Evolutionary conservation across 2,113 vertebrate species (phyloP), one percentile per base, ranked within the genome.

Genomic region (Parus major): DNA sequence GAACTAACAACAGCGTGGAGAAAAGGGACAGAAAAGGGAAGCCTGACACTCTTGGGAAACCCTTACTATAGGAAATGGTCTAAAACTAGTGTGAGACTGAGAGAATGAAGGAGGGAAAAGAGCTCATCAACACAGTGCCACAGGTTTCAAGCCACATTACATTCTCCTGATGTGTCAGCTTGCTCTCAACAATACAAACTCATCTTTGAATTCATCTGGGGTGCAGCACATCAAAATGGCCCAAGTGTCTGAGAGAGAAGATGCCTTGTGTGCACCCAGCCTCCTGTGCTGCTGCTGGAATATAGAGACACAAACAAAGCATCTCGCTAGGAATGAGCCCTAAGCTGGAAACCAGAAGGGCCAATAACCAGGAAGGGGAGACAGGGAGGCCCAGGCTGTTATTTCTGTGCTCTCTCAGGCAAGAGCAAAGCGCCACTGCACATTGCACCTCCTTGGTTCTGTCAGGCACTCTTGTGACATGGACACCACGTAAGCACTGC

Each of bases 181-280:
- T 90, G 91, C 80, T 90, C 92, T 91, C 73, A 95, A 84, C 92
- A 65, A 84, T 60, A 91, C 52, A 36, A 97, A 92, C 88, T 97
- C 93, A 69, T 95, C 89, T 94, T 86, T 88, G 78, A 68, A 89
- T 93, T 96, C 64, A 83, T 47, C 84, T 35, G 86, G 77, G 60
- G 42, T 68, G 75, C 91, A 94, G 94, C 81, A 42, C 68, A 79
- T 52, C 16, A 49, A 33, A 84, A 86, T 64, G 84, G 72, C 79
- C 86, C 13, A 72, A 84, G 66, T 31, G 39, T 55, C 56, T 68
- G 24, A 42, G 89, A 95, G 96, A 97, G 80, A 93, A 64, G 95
- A 18, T 25, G 66, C 90, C 50, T 71, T 94, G 92, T 96, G 71
- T 85, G 82, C 64, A 63, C 64, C 91, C 89, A 60, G 50, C 84